Percentiles rank a stretch among this genome's conserved stretches.
These are phyloP conservation scores for Cyclophora punctaria DNA, from an alignment of 2,888 invertebrate genomes.

Conservation along the genomic window DNA sequence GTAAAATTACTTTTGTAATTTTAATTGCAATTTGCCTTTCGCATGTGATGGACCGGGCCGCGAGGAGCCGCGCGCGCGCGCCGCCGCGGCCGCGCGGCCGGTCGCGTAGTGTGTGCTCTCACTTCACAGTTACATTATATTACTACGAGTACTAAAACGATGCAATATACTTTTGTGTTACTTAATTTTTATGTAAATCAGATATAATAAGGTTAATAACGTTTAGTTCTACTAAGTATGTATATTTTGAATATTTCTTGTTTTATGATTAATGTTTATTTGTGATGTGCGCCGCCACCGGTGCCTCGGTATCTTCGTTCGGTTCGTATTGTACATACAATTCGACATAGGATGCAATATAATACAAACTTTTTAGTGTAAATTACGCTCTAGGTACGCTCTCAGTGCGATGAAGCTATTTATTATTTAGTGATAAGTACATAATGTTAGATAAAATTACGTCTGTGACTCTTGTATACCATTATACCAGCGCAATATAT, in stretches of 20 bases:
- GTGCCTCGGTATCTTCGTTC: slow-evolving; percentile 68
- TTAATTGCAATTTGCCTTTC: slow-evolving; percentile 34
- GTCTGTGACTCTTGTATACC: slow-evolving; percentile 73
- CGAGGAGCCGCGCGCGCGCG: slow-evolving; percentile 4
- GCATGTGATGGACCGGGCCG: slow-evolving; percentile 29
- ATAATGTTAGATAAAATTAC: slow-evolving; percentile 56
- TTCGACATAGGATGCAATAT: slow-evolving; percentile 61
- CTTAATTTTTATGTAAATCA: slow-evolving; percentile 67
- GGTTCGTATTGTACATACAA: slow-evolving; percentile 56
- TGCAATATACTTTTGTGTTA: slow-evolving; percentile 70
- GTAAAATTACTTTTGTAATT: slow-evolving; percentile 27
- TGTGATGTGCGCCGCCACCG: slow-evolving; percentile 47
- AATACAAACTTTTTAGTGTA: slow-evolving; percentile 68
- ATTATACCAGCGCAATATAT: slow-evolving; percentile 60
- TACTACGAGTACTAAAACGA: slow-evolving; percentile 33
- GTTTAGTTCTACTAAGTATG: slow-evolving; percentile 49
- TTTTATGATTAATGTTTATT: slow-evolving; percentile 32
- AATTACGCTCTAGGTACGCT: slow-evolving; percentile 64
- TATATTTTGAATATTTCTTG: slow-evolving; percentile 57
- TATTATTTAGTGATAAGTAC: slow-evolving; percentile 72
- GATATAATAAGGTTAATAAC: slow-evolving; percentile 51
- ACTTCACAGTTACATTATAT: neutral
- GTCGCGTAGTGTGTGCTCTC: neutral
- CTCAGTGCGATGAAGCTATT: slow-evolving; percentile 65
- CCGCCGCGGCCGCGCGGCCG: slow-evolving; percentile 11